These are phyloP conservation scores for Oxystoma pomonae DNA, from an alignment of 2,888 invertebrate species.

Conservation along the genomic window DNA sequence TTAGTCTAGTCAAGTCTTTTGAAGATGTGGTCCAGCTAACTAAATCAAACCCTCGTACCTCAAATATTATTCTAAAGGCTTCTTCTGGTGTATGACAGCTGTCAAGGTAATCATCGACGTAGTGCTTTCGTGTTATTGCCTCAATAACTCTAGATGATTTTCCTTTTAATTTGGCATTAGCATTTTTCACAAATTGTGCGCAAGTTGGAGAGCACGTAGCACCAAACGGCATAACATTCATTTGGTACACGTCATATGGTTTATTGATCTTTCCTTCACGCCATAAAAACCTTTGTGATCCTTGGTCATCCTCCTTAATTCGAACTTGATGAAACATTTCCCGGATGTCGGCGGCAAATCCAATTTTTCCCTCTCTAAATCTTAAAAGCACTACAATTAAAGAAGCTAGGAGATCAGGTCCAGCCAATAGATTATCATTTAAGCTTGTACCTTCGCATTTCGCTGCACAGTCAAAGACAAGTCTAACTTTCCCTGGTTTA, in stretches of 20 bases:
- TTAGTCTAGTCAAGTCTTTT: constrained; percentile 3
- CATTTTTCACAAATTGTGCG: constrained; percentile 26
- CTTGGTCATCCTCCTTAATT: constrained; percentile 26
- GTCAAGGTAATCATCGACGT: constrained; percentile 25
- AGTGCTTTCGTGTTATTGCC: constrained; percentile 21
- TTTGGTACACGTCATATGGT: constrained; percentile 21
- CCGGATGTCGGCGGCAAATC: neutral
- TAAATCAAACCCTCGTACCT: constrained; percentile 2
- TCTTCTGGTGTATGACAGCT: constrained; percentile 21
- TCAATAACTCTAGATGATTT: neutral
- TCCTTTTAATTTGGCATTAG: constrained; percentile 8
- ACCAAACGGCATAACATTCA: constrained; percentile 30
- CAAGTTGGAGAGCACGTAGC: constrained; percentile 16
- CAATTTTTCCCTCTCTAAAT: constrained; percentile 2
- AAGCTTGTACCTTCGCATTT: neutral
- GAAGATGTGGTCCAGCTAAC: constrained; percentile 31
- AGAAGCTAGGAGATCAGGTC: neutral
- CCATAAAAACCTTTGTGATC: constrained; percentile 18
- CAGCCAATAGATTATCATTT: constrained; percentile 3
- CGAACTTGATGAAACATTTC: constrained; percentile 11
- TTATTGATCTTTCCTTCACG: constrained; percentile 9
- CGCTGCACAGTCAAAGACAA: neutral
- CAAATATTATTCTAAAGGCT: constrained; percentile 14
- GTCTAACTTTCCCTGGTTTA: neutral
- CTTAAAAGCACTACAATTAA: neutral